A percentile compares a stretch with the other conserved stretches of the same genome.
phyloP scores from a whole-genome alignment of 1,140 invertebrate genomes.

The Solenopsis invicta region DNA sequence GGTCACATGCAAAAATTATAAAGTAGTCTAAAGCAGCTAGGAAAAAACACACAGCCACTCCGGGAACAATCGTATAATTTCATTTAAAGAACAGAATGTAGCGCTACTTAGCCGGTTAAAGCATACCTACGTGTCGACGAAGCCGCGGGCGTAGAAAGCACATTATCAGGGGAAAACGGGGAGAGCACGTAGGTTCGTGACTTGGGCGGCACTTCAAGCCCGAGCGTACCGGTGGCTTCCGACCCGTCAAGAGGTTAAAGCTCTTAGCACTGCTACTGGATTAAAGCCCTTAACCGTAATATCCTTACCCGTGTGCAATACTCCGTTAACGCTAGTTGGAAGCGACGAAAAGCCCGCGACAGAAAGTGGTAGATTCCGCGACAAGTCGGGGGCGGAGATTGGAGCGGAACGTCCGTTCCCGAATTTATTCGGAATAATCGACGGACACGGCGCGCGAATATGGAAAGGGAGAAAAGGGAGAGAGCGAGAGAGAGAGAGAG shows the following conservation, averaged over 20 bases:
- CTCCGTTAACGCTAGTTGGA: conserved; percentile 1
- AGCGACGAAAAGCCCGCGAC: not conserved
- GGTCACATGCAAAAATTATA: not conserved
- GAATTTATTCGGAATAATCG: conserved; percentile 18
- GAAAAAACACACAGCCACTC: not conserved
- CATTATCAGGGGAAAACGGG: conserved; percentile 27
- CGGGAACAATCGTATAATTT: conserved; percentile 1
- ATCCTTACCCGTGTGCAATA: conserved; percentile 41
- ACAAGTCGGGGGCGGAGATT: not conserved
- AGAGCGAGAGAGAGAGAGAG: not conserved
- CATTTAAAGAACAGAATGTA: not conserved
- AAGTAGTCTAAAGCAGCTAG: not conserved
- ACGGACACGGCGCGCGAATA: not conserved
- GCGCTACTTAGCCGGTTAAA: conserved; percentile 17
- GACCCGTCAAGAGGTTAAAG: conserved; percentile 57
- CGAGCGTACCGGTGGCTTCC: conserved; percentile 26
- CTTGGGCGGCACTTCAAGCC: conserved; percentile 34
- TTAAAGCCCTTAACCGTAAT: conserved; percentile 57
- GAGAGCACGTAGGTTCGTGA: conserved; percentile 27
- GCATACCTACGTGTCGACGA: not conserved
- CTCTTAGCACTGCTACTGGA: conserved; percentile 51
- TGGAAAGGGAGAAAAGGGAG: not conserved
- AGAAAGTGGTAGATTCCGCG: not conserved
- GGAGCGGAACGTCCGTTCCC: not conserved
- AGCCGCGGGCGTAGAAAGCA: conserved; percentile 19